Percentiles rank a stretch among this genome's conserved stretches.
Evolutionary conservation across 2,797 vertebrate genomes (phyloP).

Genomic region (Pangasius djambal): DNA sequence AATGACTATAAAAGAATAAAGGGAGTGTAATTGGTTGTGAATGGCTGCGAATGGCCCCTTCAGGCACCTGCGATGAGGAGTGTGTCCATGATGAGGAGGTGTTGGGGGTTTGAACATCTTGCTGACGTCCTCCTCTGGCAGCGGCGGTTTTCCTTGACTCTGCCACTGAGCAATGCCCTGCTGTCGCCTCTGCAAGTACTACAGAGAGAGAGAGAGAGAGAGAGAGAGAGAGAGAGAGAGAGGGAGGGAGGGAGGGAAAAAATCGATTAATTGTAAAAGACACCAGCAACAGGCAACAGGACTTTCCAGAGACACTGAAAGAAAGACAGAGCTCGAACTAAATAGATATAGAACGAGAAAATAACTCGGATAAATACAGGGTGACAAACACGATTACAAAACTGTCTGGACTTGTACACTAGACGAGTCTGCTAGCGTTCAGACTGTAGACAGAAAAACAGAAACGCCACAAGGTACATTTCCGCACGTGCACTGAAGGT

Average conservation of each 20-base stretch:
- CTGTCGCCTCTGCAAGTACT: constrained; percentile 93
- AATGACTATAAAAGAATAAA: constrained; percentile 23
- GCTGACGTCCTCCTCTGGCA: constrained; percentile 92
- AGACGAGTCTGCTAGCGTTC: constrained; percentile 6
- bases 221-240: constrained; percentile 60
- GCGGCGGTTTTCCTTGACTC: constrained; percentile 85
- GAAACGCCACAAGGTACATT: neutral
- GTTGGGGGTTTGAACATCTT: constrained; percentile 95
- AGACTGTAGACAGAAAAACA: neutral
- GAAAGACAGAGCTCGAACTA: neutral
- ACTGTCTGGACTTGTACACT: neutral
- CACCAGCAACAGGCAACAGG: neutral
- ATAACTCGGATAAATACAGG: neutral
- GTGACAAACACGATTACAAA: constrained; percentile 9
- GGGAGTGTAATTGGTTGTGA: constrained; percentile 12
- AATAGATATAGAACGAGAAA: neutral
- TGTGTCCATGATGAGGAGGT: constrained; percentile 89
- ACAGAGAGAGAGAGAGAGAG: neutral
- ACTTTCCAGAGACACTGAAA: constrained; percentile 69
- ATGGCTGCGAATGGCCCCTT: constrained; percentile 6
- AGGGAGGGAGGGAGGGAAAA: neutral
- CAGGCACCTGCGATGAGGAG: constrained; percentile 91
- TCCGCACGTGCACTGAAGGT: neutral
- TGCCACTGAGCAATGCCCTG: constrained; percentile 95
- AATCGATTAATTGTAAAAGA: constrained; percentile 9